Conservation (phyloP, 1,140 invertebrate species). For the Camponotus pennsylvanicus region DNA sequence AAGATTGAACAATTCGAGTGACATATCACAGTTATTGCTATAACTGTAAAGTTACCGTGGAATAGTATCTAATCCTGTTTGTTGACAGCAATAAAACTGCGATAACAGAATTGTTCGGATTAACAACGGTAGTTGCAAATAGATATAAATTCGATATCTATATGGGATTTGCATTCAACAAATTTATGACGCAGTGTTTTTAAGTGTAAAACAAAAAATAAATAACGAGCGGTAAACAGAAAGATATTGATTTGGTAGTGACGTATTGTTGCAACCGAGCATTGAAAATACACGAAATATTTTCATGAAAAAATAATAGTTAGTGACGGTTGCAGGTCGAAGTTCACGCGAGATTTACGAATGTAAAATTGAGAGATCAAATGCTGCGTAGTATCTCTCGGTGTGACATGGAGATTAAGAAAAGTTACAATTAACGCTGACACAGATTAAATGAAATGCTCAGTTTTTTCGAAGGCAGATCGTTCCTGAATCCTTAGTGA, state of each 20-base stretch:
- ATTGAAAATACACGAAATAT: constrained; percentile 21
- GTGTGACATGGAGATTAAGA: not conserved
- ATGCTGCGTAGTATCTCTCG: not conserved
- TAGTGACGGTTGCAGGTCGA: not conserved
- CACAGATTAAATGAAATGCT: constrained; percentile 3
- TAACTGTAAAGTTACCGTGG: not conserved
- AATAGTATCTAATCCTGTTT: not conserved
- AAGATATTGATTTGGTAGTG: constrained; percentile 22
- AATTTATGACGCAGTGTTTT: not conserved
- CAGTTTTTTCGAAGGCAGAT: not conserved
- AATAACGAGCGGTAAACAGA: constrained; percentile 24
- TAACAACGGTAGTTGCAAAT: not conserved
- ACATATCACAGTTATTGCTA: not conserved
- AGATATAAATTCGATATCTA: constrained; percentile 17
- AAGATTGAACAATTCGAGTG: not conserved
- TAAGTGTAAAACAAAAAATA: constrained; percentile 1
- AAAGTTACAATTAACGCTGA: constrained; percentile 21
- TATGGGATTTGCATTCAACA: not conserved
- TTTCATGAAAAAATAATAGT: constrained; percentile 23
- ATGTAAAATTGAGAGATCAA: constrained; percentile 13
- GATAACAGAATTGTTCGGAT: not conserved
- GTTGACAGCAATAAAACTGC: constrained; percentile 9
- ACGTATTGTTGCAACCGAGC: constrained; percentile 4
- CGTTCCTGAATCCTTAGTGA: not conserved
- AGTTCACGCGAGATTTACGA: not conserved